Evolutionary conservation across 2,888 invertebrate species (phyloP).

Genomic region (Melanchra persicariae): DNA sequence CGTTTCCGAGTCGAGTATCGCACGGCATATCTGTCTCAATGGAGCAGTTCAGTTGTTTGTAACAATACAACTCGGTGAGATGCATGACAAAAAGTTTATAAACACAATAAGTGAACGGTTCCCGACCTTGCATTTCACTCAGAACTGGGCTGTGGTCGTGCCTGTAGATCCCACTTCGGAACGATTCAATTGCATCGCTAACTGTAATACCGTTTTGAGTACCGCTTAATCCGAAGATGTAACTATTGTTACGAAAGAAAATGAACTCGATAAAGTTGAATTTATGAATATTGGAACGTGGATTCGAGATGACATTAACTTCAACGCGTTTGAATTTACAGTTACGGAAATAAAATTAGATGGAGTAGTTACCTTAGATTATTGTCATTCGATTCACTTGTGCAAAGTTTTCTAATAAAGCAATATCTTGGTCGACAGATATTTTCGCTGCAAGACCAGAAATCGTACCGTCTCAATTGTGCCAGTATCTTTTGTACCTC

Average conservation of each 20-base stretch:
- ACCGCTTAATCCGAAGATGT: slow-evolving; percentile 81
- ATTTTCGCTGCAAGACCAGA: not conserved
- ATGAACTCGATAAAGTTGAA: slow-evolving; percentile 61
- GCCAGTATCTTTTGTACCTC: not conserved
- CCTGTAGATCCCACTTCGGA: slow-evolving; percentile 78
- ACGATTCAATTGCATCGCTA: slow-evolving; percentile 82
- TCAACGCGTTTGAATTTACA: slow-evolving; percentile 31
- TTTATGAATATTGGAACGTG: slow-evolving; percentile 59
- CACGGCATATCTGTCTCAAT: slow-evolving; percentile 86
- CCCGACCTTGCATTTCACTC: slow-evolving; percentile 86
- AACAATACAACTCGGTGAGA: slow-evolving; percentile 84
- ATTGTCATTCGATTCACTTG: not conserved
- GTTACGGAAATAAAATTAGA: slow-evolving; percentile 18
- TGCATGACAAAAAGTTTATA: slow-evolving; percentile 85
- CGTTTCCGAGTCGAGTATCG: slow-evolving; percentile 82
- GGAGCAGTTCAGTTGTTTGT: slow-evolving; percentile 80
- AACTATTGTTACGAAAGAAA: slow-evolving; percentile 76
- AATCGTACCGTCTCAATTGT: not conserved
- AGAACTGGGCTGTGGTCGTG: slow-evolving; percentile 86
- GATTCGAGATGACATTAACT: slow-evolving; percentile 51
- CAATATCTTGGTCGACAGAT: not conserved
- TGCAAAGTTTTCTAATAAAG: not conserved
- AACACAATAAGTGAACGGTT: slow-evolving; percentile 83
- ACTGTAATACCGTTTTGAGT: slow-evolving; percentile 84
- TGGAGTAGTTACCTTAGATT: slow-evolving; percentile 4